Conservation (phyloP, 2,888 invertebrate species). For the Xanthorhoe designata region DNA sequence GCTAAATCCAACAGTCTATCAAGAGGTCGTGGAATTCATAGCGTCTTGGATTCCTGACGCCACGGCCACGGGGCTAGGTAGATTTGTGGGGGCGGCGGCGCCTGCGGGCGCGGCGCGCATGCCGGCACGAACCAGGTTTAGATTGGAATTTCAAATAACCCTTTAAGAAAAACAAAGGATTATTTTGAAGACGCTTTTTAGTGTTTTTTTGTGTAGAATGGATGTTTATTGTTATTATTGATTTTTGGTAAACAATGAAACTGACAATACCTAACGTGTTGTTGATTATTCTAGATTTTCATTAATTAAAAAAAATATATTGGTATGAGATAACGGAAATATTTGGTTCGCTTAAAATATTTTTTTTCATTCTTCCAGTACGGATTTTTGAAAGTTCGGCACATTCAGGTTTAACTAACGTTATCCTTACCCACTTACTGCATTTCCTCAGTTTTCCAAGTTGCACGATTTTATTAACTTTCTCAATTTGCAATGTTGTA, state of each 20-base stretch:
- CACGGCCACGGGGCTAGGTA: conserved; percentile 49
- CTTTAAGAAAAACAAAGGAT: conserved; percentile 22
- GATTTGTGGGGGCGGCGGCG: conserved; percentile 59
- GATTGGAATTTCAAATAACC: conserved; percentile 37
- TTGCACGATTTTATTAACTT: too few species aligned
- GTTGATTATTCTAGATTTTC: neutral
- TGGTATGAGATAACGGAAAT: too few species aligned
- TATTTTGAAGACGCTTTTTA: conserved; percentile 13
- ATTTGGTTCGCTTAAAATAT: too few species aligned
- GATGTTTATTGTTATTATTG: neutral
- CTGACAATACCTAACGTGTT: neutral
- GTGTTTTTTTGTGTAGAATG: neutral
- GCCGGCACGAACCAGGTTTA: conserved; percentile 54
- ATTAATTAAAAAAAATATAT: too few species aligned
- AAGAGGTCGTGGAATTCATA: conserved; percentile 27
- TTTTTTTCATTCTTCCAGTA: too few species aligned
- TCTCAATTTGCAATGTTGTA: too few species aligned
- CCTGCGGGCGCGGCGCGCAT: conserved; percentile 50
- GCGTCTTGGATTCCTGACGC: conserved; percentile 43
- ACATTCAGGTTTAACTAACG: too few species aligned
- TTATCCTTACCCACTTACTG: too few species aligned
- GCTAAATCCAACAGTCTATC: conserved; percentile 6
- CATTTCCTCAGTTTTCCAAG: too few species aligned
- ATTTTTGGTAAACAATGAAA: neutral
- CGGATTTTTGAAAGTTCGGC: too few species aligned